Evolutionary conservation across 2,113 vertebrate species (phyloP).

Genomic region (Neomonachus schauinslandi): DNA sequence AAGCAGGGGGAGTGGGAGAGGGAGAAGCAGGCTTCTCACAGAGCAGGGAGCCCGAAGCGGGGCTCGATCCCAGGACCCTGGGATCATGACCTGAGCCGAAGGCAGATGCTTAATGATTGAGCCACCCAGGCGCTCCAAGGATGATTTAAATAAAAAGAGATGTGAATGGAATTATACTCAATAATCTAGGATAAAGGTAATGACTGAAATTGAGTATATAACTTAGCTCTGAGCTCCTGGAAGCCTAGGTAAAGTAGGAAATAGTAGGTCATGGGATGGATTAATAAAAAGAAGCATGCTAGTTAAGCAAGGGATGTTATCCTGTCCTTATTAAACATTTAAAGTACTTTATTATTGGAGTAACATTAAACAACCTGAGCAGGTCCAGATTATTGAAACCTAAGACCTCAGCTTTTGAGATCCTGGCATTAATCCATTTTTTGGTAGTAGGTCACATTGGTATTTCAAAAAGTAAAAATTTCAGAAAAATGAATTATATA

Average conservation of each 20-base stretch:
- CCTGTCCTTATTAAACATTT: not conserved
- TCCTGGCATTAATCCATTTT: conserved; percentile 24
- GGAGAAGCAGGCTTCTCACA: too few relatives aligned
- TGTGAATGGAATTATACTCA: not conserved
- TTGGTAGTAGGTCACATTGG: not conserved
- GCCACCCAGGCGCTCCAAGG: not conserved
- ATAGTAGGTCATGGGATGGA: not conserved
- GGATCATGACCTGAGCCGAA: too few relatives aligned
- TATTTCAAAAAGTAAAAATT: conserved; percentile 47
- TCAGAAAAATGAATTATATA: not conserved
- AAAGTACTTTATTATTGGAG: not conserved
- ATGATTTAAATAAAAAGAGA: not conserved
- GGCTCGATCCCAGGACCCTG: too few relatives aligned
- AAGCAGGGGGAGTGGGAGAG: too few relatives aligned
- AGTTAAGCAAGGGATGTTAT: not conserved
- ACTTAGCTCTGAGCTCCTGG: not conserved
- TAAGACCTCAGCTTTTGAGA: not conserved
- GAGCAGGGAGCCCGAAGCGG: too few relatives aligned
- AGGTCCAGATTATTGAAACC: not conserved
- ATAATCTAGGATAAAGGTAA: not conserved
- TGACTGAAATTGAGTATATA: not conserved
- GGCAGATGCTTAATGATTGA: too few relatives aligned
- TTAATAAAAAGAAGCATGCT: not conserved
- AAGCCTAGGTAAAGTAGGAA: not conserved
- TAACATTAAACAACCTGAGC: not conserved